Conservation (phyloP, 2,888 invertebrate genomes). For the Chaetogeoica ovagalla region DNA sequence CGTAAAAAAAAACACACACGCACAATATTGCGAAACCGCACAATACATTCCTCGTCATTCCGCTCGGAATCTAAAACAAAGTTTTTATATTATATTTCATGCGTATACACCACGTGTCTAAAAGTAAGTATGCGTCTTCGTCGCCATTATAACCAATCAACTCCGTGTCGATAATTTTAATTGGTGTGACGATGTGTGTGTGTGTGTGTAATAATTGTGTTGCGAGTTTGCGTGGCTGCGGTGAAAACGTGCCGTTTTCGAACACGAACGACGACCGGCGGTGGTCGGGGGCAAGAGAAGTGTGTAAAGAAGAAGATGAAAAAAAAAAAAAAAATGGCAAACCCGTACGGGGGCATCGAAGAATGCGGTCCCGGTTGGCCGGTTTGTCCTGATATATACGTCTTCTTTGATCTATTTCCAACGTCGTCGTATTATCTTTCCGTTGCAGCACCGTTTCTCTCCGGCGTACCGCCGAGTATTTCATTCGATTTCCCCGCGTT, state of each 20-base stretch:
- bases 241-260: too few relatives aligned
- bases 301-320: not conserved
- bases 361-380: slow-evolving; percentile 52
- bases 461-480: not conserved
- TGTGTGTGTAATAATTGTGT: too few relatives aligned
- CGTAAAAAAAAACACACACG: too few relatives aligned
- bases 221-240: too few relatives aligned
- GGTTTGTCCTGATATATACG: slow-evolving; percentile 48
- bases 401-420: slow-evolving; percentile 50
- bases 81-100: too few relatives aligned
- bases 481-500: not conserved
- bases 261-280: not conserved
- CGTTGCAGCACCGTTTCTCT: not conserved
- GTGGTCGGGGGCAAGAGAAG: not conserved
- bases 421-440: slow-evolving; percentile 6
- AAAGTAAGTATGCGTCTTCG: not conserved
- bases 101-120: too few relatives aligned
- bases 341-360: slow-evolving; percentile 8
- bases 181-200: slow-evolving; percentile 14
- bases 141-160: not conserved
- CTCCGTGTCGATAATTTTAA: slow-evolving; percentile 27
- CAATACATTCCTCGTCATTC: too few relatives aligned
- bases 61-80: too few relatives aligned
- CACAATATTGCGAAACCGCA: too few relatives aligned
- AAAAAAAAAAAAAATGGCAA: slow-evolving; percentile 51